Conservation (phyloP, 30 jellyfish, hydroid and myxozoan species). For the Haliclystus octoradiatus region DNA sequence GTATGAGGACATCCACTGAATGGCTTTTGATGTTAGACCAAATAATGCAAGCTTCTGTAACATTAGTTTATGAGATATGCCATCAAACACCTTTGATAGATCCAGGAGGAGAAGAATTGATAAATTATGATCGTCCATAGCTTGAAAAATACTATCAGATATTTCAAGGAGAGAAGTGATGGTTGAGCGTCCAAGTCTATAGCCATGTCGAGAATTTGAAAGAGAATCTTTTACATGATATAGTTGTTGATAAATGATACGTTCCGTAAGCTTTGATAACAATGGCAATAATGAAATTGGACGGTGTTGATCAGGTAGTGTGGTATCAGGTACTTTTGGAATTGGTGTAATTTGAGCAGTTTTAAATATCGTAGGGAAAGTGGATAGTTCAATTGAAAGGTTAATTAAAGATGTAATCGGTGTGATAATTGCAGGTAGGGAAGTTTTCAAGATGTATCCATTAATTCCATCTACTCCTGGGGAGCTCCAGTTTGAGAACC, state of each 20-base stretch:
- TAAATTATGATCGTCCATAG: neutral
- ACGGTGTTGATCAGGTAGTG: neutral
- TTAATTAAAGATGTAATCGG: neutral
- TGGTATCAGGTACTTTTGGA: neutral
- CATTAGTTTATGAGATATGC: neutral
- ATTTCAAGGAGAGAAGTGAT: neutral
- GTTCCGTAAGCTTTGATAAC: neutral
- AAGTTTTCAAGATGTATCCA: neutral
- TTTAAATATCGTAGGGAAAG: neutral
- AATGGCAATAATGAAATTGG: neutral
- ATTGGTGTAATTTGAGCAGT: neutral
- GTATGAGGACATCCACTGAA: neutral
- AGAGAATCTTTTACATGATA: neutral
- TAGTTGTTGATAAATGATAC: neutral
- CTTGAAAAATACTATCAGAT: neutral
- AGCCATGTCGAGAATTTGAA: neutral
- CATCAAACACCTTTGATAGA: neutral
- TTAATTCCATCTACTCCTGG: neutral
- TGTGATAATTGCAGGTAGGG: neutral
- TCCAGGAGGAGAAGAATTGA: neutral
- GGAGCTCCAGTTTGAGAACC: neutral
- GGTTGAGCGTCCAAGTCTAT: neutral
- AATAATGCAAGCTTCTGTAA: neutral
- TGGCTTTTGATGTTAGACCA: neutral
- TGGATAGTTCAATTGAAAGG: neutral